Evolutionary conservation across 2,888 invertebrate species (phyloP).

Genomic region (Labia minor): DNA sequence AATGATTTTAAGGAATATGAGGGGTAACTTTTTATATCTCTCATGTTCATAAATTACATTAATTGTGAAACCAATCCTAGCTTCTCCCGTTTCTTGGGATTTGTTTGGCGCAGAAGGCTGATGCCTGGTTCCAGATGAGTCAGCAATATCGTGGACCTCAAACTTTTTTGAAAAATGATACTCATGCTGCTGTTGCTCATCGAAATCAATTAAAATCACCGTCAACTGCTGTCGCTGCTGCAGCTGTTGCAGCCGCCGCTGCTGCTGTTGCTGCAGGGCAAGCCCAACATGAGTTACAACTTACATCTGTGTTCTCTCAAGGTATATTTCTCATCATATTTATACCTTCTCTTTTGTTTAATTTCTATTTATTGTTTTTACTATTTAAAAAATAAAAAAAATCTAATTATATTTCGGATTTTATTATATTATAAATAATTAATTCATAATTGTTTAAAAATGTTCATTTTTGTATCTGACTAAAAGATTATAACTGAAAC

Average conservation of each 20-base stretch:
- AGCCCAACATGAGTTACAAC: conserved; percentile 28
- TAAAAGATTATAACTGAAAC: too few relatives aligned
- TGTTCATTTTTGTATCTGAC: too few relatives aligned
- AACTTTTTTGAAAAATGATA: conserved; percentile 36
- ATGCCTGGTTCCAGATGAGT: conserved; percentile 30
- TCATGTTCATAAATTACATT: conserved; percentile 36
- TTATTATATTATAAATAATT: too few relatives aligned
- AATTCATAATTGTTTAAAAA: too few relatives aligned
- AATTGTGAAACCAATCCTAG: conserved; percentile 26
- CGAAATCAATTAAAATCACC: conserved; percentile 27
- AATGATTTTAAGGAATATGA: background rate
- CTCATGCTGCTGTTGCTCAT: conserved; percentile 29
- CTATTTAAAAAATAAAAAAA: too few relatives aligned
- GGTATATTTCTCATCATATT: conserved; percentile 19
- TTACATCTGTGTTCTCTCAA: conserved; percentile 28
- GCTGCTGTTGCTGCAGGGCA: conserved; percentile 16
- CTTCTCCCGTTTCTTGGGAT: conserved; percentile 35
- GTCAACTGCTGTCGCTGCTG: conserved; percentile 19
- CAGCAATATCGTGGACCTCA: conserved; percentile 31
- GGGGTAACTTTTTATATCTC: background rate
- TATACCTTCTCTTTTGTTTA: conserved; percentile 14
- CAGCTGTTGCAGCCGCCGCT: background rate
- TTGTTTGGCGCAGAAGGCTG: conserved; percentile 18
- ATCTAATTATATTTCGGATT: too few relatives aligned
- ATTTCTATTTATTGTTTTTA: background rate